Evolutionary conservation across 2,888 invertebrate genomes (phyloP), one percentile per base, ranked within the genome.

Genomic region (Latrodectus hesperus): DNA sequence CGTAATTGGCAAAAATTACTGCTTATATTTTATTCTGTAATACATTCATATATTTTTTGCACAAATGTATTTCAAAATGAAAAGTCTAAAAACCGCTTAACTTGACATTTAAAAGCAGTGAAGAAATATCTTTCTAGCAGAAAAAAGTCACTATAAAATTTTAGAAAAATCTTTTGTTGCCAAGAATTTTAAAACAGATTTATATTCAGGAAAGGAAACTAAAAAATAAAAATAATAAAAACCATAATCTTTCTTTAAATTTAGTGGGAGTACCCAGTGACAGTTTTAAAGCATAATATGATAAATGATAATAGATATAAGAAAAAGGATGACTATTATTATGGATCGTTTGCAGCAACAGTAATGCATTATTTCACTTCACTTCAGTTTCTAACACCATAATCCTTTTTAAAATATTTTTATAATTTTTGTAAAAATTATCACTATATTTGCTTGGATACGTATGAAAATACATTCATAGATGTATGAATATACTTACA

Each of bases 261-360:
- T 11, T n/a, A 49, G 16, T n/a, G 51, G 51, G 16, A 51, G 12
- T 17, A 9, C 11, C 14, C 49, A 64, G 17, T 75, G 75, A 64
- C 75, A 75, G 17, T 64, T 75, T 75, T 60, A 64, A 64, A 60
- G 75, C 75, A 38, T 10, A 64, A 49, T n/a, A 75, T 60, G 75
- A 75, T 38, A 75, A 38, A 75, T 49, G 26, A n/a, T 26, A 64
- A 75, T 64, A 26, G 75, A 75, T 64, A 38, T 38, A 75, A n/a
- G 64, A 75, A 64, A 75, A 75, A 49, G 49, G 49, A 75, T 75
- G 64, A 64, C 64, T 75, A 55, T 38, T 60, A 14, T 16, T 14
- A 64, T 75, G 55, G 26, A 26, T 10, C 17, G 17, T 12, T 60
- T 60, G 12, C 14, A 12, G 12, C 6, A n/a, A 16, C 60, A 6